Conservation (phyloP, 2,888 invertebrate species). For the Octodonta nipae region DNA sequence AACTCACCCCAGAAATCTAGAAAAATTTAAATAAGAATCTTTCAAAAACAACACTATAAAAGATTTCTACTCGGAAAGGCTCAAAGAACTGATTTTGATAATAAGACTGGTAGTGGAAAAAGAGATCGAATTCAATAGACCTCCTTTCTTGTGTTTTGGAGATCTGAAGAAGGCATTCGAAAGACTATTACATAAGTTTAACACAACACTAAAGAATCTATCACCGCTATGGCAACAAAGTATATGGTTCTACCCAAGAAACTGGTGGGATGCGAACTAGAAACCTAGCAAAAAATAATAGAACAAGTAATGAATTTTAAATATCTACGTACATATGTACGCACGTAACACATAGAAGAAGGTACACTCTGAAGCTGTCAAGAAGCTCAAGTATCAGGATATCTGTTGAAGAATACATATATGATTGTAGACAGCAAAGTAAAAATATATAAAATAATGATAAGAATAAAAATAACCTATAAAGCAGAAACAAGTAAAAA, state of each 20-base stretch:
- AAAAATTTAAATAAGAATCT: too few relatives aligned
- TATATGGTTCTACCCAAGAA: too few relatives aligned
- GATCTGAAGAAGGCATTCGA: neutral
- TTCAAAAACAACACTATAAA: too few relatives aligned
- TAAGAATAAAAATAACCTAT: neutral
- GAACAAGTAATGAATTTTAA: slow-evolving; percentile 1
- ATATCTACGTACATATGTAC: slow-evolving; percentile 1
- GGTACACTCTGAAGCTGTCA: slow-evolving; percentile 1
- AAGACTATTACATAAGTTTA: slow-evolving; percentile 1
- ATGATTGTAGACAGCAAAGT: slow-evolving; percentile 1
- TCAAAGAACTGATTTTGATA: too few relatives aligned
- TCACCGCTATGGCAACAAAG: too few relatives aligned
- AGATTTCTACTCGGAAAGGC: too few relatives aligned
- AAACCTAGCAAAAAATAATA: neutral
- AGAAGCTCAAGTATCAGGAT: slow-evolving; percentile 1
- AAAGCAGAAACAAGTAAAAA: slow-evolving; percentile 1
- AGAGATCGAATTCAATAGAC: too few relatives aligned
- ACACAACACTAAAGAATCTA: too few relatives aligned
- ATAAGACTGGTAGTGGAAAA: too few relatives aligned
- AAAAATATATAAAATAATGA: slow-evolving; percentile 1
- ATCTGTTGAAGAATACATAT: neutral
- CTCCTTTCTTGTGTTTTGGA: too few relatives aligned
- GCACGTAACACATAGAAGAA: neutral
- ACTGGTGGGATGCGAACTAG: too few relatives aligned
- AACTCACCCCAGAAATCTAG: too few relatives aligned